Evolutionary conservation across 1,140 invertebrate genomes (phyloP), one percentile per base, ranked within the genome.

Genomic region (Centruroides sculpturatus): DNA sequence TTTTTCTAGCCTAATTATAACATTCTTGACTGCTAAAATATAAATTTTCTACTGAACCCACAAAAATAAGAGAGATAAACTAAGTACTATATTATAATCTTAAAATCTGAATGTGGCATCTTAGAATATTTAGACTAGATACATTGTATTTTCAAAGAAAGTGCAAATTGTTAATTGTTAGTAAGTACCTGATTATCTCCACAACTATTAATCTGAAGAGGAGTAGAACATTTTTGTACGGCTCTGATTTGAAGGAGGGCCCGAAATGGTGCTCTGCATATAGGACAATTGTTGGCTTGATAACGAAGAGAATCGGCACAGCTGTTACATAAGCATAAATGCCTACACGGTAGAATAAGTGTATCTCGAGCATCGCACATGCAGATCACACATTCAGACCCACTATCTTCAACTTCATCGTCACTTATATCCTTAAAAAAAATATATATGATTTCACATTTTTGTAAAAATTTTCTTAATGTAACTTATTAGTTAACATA

Each of bases 301-400:
- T 98, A 98, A 59, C 92, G 79, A 55, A 99, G 76, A 0, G 92
- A 96, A 74, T 98, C 93, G 0, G 94, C 95, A 76, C 96, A 99
- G 0, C 85, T 86, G 74, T 96, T 93, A 73, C 97, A 99, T 58
- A 99, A 75, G 72, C 97, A 99, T 12, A 99, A 80, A 77, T 99
- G 97, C 46, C 95, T 82, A 72, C 97, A 99, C 0, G 97, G 97
- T 64, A 99, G 78, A 67, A 99, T 98, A 23, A 99, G 77, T 1
- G 97, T 99, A 73, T 99, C 96, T 0, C 96, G 78, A 11, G 92
- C 85, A 72, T 98, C 94, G 70, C 88, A 93, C 92, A 98, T 98
- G 73, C 96, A 99, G 70, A 99, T 98, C 10, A 99, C 95, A 78
- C 97, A 99, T 77, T 99, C 97, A 9, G 89, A 89, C 12, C 93